These are phyloP conservation scores for Hesperophylax magnus DNA, from an alignment of 1,140 invertebrate genomes.

Conservation along the genomic window DNA sequence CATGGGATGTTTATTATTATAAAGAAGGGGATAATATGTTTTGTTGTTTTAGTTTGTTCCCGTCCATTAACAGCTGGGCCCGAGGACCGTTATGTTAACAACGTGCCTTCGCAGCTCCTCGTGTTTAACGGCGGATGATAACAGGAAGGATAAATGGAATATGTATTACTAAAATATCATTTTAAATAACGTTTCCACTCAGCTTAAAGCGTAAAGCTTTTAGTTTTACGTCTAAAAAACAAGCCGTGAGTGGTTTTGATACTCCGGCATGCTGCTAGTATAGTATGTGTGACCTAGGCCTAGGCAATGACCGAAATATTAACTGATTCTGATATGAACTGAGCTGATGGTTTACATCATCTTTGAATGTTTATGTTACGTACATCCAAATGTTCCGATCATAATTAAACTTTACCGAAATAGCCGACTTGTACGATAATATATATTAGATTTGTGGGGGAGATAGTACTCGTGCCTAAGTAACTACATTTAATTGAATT, in stretches of 20 bases:
- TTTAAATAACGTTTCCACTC: background rate
- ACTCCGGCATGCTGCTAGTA: no score
- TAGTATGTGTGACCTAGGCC: background rate
- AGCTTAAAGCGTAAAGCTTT: background rate
- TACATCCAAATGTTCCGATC: no score
- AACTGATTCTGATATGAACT: background rate
- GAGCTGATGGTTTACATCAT: background rate
- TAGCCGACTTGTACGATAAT: no score
- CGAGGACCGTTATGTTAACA: background rate
- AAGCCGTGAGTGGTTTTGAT: no score
- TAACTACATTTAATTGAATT: no score
- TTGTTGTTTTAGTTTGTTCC: background rate
- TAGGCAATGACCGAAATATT: background rate
- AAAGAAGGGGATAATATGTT: background rate
- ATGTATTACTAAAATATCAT: background rate
- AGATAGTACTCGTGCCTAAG: no score
- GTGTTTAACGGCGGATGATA: background rate
- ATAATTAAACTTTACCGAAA: no score
- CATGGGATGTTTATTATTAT: background rate
- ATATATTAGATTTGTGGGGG: no score
- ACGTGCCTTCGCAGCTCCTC: background rate
- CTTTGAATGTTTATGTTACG: background rate
- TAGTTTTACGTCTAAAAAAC: background rate
- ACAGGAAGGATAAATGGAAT: background rate
- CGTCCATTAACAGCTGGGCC: conserved; percentile 1